Evolutionary conservation across 2,113 vertebrate species (phyloP).

Genomic region (Larimichthys polyactis): DNA sequence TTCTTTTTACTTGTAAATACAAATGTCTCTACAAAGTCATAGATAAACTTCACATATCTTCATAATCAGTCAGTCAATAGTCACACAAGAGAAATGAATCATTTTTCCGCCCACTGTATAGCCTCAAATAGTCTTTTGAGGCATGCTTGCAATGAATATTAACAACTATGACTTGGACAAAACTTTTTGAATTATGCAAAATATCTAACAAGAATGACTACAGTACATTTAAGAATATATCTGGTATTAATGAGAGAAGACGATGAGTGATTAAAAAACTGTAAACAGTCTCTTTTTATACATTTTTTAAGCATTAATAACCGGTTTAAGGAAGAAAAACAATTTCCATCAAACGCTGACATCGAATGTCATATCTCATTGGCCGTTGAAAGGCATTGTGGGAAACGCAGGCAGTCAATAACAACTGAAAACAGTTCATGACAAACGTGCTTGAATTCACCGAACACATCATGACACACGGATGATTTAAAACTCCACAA

Average conservation of each 20-base stretch:
- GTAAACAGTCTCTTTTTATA: background rate
- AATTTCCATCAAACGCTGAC: too few relatives aligned
- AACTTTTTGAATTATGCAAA: background rate
- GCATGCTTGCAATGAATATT: background rate
- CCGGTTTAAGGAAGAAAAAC: background rate
- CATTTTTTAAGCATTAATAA: background rate
- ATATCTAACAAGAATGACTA: background rate
- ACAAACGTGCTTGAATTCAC: background rate
- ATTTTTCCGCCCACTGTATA: background rate
- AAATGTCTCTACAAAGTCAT: background rate
- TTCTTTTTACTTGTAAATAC: background rate
- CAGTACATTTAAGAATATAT: background rate
- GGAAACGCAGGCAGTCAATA: conserved; percentile 2
- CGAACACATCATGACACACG: background rate
- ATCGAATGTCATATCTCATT: too few relatives aligned
- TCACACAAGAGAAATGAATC: background rate
- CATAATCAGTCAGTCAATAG: background rate
- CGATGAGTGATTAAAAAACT: background rate
- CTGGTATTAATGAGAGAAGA: background rate
- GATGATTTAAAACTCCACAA: conserved; percentile 35
- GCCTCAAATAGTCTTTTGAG: background rate
- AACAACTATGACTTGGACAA: background rate
- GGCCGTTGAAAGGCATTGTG: background rate
- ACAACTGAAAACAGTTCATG: background rate
- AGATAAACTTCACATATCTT: background rate